Evolutionary conservation across 2,113 vertebrate genomes (phyloP).

Genomic region (Trochalopteron elliotii): DNA sequence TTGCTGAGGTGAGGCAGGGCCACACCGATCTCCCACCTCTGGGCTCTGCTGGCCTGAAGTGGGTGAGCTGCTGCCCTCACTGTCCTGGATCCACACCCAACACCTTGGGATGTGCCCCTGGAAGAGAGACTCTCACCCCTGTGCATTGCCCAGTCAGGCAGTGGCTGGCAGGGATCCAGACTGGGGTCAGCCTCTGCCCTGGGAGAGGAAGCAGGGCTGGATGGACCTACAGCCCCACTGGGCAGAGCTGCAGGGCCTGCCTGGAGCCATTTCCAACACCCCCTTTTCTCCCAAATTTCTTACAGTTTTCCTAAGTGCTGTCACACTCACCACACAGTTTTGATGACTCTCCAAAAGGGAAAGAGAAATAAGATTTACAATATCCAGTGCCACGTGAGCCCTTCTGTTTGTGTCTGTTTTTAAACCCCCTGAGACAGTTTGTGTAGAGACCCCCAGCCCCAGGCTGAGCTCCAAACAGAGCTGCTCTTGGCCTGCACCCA

Average conservation of each 20-base stretch:
- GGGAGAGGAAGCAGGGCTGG: not conserved
- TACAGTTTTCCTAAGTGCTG: not conserved
- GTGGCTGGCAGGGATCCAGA: not conserved
- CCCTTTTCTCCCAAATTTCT: not conserved
- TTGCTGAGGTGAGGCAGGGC: not conserved
- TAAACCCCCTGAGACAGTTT: not conserved
- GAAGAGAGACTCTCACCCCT: not conserved
- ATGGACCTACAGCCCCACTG: not conserved
- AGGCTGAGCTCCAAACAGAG: not conserved
- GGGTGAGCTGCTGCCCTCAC: not conserved
- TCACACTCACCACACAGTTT: fast-evolving
- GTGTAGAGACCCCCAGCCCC: not conserved
- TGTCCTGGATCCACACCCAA: not conserved
- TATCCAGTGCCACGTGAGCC: not conserved
- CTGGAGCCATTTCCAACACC: not conserved
- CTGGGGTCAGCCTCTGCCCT: not conserved
- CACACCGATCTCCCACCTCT: not conserved
- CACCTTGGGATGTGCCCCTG: not conserved
- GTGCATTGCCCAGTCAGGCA: not conserved
- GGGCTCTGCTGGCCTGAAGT: fast-evolving
- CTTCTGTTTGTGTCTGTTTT: not conserved
- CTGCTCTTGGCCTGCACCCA: fast-evolving
- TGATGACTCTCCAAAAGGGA: not conserved
- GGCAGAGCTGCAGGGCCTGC: not conserved
- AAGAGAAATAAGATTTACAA: not conserved